Percentiles rank a stretch among this genome's conserved stretches.
phyloP scores from a whole-genome alignment of 2,888 invertebrate genomes.

The Torymus texanus region DNA sequence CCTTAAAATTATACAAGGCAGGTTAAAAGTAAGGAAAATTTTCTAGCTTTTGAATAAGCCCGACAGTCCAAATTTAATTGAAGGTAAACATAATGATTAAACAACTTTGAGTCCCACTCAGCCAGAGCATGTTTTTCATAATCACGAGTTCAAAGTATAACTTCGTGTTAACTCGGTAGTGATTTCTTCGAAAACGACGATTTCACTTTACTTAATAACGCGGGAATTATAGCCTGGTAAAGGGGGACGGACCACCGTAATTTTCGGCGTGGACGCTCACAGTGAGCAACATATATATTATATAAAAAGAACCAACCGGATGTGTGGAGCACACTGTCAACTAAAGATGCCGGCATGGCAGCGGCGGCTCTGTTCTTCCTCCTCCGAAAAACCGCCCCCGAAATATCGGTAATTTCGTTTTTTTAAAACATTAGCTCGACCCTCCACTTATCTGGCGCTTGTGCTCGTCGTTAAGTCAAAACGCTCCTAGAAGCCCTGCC shows the following conservation, averaged over 20 bases:
- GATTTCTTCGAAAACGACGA: conserved; percentile 55
- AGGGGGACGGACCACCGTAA: conserved; percentile 42
- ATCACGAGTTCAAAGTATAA: no score
- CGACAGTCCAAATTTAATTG: conserved; percentile 37
- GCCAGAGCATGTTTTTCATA: neutral
- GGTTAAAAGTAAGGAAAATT: no score
- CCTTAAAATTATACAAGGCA: no score
- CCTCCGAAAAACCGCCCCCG: neutral
- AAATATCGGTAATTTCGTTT: conserved; percentile 63
- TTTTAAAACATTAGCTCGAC: conserved; percentile 60
- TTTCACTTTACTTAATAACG: conserved; percentile 53
- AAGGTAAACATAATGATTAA: conserved; percentile 37
- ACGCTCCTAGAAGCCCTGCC: conserved; percentile 37
- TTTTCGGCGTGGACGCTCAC: conserved; percentile 30
- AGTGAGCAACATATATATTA: neutral
- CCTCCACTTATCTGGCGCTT: conserved; percentile 71
- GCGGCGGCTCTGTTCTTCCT: conserved; percentile 2
- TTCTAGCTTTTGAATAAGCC: neutral
- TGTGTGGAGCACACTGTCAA: conserved; percentile 44
- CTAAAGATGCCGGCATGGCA: neutral
- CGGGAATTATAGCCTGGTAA: conserved; percentile 42
- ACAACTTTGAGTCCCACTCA: neutral
- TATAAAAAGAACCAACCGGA: conserved; percentile 25
- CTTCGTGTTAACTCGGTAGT: neutral
- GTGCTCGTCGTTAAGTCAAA: conserved; percentile 33